Conservation (phyloP, 1,140 invertebrate species). For the Macrotrachela quadricornifera region DNA sequence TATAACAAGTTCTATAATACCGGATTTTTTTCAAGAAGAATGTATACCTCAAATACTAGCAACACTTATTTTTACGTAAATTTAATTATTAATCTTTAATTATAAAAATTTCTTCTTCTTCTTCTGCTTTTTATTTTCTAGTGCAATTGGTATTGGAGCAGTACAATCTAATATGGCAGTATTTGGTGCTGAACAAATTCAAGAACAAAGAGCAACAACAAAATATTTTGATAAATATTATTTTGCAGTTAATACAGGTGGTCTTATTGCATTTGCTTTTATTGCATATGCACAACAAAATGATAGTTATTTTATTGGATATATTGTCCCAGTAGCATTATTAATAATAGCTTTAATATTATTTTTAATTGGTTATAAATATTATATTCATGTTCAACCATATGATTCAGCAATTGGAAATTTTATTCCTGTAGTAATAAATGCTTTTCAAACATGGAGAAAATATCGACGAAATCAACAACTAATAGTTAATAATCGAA, state of each 20-base stretch:
- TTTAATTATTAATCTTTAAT: background rate
- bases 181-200: conserved; percentile 36
- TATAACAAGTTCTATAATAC: background rate
- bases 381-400: conserved; percentile 5
- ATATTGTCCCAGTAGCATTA: conserved; percentile 21
- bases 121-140: background rate
- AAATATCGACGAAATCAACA: too few relatives aligned
- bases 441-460: too few relatives aligned
- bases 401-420: too few relatives aligned
- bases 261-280: conserved; percentile 27
- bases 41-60: background rate
- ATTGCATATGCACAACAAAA: conserved; percentile 33
- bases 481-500: too few relatives aligned
- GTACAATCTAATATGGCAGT: conserved; percentile 34
- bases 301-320: conserved; percentile 30
- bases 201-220: conserved; percentile 17
- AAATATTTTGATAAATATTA: conserved; percentile 37
- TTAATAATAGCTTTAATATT: conserved; percentile 15
- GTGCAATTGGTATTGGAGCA: conserved; percentile 24
- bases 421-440: too few relatives aligned
- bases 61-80: background rate
- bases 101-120: background rate
- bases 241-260: conserved; percentile 36
- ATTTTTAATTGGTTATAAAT: conserved; percentile 19
- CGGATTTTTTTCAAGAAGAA: too few relatives aligned